These are phyloP conservation scores for Plebejus melissa DNA, from an alignment of 2,888 invertebrate genomes.

Conservation along the genomic window DNA sequence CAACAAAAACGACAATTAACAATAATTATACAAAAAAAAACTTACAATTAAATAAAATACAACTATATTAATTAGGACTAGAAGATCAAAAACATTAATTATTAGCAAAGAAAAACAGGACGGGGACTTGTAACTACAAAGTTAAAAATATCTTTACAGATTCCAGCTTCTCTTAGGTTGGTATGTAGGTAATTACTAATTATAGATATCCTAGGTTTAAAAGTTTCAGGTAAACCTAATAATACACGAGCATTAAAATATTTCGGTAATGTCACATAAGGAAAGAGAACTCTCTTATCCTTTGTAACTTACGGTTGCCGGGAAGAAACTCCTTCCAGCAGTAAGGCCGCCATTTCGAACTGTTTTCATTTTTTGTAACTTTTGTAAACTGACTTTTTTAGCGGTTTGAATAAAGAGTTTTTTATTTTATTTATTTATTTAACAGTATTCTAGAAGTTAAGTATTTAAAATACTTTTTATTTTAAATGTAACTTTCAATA, in stretches of 20 bases:
- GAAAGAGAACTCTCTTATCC: not conserved
- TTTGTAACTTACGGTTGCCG: too few relatives aligned
- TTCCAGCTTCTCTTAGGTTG: not conserved
- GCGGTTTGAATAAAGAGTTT: too few relatives aligned
- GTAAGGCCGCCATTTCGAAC: too few relatives aligned
- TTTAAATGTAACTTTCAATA: not conserved
- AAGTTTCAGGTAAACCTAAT: too few relatives aligned
- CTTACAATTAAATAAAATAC: slow-evolving; percentile 35
- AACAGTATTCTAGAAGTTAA: not conserved
- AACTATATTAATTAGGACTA: slow-evolving; percentile 55
- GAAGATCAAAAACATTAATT: slow-evolving; percentile 50
- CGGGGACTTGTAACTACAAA: not conserved
- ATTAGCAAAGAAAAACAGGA: not conserved
- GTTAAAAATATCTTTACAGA: not conserved
- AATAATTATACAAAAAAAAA: not conserved
- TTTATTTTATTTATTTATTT: not conserved
- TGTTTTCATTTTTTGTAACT: too few relatives aligned
- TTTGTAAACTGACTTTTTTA: too few relatives aligned
- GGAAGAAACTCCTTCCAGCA: too few relatives aligned
- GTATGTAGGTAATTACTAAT: not conserved
- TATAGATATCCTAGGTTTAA: not conserved
- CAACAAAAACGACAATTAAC: slow-evolving; percentile 17
- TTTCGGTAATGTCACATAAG: not conserved
- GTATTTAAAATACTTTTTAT: not conserved
- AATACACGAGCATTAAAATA: not conserved